Base-by-base conservation (phyloP, 2,797 vertebrate species). In the Gadopsis bispinosus region DNA sequence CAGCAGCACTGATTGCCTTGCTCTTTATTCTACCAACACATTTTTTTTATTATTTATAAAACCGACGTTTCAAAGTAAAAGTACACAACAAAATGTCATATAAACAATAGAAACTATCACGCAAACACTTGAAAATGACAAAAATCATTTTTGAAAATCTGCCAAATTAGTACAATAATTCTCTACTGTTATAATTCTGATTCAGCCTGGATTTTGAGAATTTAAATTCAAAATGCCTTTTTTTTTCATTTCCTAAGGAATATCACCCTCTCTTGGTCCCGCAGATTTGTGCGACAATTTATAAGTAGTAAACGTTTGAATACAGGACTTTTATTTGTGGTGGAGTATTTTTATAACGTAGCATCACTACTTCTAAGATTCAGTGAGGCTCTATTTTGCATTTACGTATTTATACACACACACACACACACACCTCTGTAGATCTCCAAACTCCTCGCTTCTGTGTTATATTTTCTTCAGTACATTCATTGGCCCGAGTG, bases 391-490 rank as follows among this genome's bases (percentile, higher is more conserved):
- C 2, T 39, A 10, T n/a, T 26, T 26, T 45, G 26, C 3, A 22
- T 69, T 48, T 43, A 31, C 35, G 17, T 54, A 64, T 58, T 33
- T 33, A 12, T 50, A 43, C n/a, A 19, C 39, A 7, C 35, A 16
- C 68, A 70, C 13, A 12, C 20, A 29, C 29, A 58, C 62, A 51
- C 41, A 17, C 56, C 29, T 54, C 62, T n/a, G 35, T 26, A 17
- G 11, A 59, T 47, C 65, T 79, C 31, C 43, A 10, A 51, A 55
- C 65, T 37, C 48, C 47, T 76, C 47, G 8, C 65, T 73, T 53
- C 69, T 51, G 47, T 69, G 35, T 76, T 26, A 20, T 39, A 66
- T 66, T 72, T 74, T 69, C 77, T 75, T 35, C 56, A 22, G 26
- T 29, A 35, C 64, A 26, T 75, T 74, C 47, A 65, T 70, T 73